A percentile compares a stretch with the other conserved stretches of the same genome.
Conservation (phyloP, 1,140 invertebrate species). For the Paraescarpia echinospica region DNA sequence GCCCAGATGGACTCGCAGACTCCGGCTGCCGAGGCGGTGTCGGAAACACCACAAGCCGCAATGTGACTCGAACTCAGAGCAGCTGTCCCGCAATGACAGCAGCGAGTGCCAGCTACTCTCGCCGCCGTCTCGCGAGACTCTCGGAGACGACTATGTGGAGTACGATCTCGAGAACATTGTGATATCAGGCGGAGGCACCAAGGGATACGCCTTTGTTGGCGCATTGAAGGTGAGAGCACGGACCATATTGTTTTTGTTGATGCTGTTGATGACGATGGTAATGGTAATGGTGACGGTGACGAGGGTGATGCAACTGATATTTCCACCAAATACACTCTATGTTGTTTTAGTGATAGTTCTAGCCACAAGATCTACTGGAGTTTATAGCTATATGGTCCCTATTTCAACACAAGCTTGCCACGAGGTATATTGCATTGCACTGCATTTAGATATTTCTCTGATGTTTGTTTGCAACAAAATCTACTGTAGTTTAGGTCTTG, state of each 20-base stretch:
- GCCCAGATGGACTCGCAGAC: background rate
- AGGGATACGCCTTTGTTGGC: conserved; percentile 28
- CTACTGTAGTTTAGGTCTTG: too few species aligned
- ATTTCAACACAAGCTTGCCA: too few species aligned
- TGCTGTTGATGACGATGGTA: background rate
- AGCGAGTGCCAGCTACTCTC: background rate
- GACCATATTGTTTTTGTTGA: background rate
- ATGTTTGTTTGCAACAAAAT: too few species aligned
- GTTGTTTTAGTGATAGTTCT: too few species aligned
- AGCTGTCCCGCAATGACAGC: background rate
- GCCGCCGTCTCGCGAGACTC: background rate
- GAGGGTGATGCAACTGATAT: too few species aligned
- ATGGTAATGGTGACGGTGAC: background rate
- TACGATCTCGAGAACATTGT: conserved; percentile 25
- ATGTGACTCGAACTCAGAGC: background rate
- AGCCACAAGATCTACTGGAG: too few species aligned
- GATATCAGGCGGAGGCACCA: conserved; percentile 28
- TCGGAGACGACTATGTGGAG: background rate
- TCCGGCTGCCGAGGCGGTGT: background rate
- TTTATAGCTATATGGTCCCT: too few species aligned
- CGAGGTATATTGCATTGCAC: too few species aligned
- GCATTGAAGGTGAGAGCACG: conserved; percentile 21
- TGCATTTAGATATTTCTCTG: too few species aligned
- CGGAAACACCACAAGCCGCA: background rate
- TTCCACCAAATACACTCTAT: too few species aligned